Conservation (phyloP, 1,140 invertebrate genomes). For the Procambarus virginalis region DNA sequence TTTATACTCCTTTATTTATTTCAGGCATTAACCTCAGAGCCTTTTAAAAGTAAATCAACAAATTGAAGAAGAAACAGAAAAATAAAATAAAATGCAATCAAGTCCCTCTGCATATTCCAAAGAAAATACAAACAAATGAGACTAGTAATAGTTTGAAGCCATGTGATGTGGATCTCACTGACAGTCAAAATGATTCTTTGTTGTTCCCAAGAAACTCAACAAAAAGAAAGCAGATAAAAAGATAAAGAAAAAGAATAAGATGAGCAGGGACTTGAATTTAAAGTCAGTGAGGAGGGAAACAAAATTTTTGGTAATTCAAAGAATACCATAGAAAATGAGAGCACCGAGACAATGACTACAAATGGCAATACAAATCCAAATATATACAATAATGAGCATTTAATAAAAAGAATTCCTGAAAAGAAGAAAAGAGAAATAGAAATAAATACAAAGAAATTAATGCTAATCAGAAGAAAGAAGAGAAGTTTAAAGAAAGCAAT, state of each 20-base stretch:
- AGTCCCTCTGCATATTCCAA: background rate
- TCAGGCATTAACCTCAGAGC: background rate
- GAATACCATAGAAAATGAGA: background rate
- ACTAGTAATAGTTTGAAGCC: background rate
- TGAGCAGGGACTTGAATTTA: background rate
- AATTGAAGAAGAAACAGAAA: background rate
- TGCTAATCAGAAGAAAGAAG: background rate
- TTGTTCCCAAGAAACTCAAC: background rate
- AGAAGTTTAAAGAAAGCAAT: background rate
- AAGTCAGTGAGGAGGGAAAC: background rate
- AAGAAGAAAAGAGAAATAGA: background rate
- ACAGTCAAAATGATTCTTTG: background rate
- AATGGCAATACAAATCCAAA: background rate
- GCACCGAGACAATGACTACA: background rate
- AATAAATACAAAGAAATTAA: background rate
- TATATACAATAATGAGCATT: too few species aligned
- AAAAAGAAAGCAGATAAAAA: background rate
- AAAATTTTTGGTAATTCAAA: background rate
- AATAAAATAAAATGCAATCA: background rate
- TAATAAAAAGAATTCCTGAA: background rate
- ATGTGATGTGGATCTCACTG: background rate
- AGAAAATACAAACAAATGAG: background rate
- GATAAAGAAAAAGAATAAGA: background rate
- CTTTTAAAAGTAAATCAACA: background rate
- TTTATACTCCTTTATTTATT: background rate